Evolutionary conservation across 2,888 invertebrate genomes (phyloP).

Genomic region (Camponotus fellah): DNA sequence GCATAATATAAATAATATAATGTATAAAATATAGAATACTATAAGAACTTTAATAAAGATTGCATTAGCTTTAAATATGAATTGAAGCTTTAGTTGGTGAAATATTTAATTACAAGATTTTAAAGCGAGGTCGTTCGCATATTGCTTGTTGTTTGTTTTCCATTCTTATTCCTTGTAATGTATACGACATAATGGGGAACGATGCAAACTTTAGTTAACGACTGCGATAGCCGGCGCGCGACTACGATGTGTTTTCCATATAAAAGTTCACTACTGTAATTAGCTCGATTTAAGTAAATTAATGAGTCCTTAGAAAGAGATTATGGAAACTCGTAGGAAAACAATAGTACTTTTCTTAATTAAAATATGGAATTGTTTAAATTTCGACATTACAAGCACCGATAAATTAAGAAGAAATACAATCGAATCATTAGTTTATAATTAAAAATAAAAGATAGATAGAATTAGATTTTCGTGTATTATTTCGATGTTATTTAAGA

Average conservation of each 20-base stretch:
- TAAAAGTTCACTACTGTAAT: neutral
- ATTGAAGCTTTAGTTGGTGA: neutral
- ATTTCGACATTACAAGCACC: neutral
- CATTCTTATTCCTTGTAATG: neutral
- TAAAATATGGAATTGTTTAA: slow-evolving; percentile 8
- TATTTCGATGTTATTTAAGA: neutral
- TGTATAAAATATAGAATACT: neutral
- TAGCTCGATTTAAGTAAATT: neutral
- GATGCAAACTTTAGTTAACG: slow-evolving; percentile 7
- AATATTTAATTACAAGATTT: slow-evolving; percentile 11
- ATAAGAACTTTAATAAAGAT: neutral
- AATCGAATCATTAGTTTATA: neutral
- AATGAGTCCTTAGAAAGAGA: neutral
- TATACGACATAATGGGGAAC: neutral
- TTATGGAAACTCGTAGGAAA: neutral
- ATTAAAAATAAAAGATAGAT: neutral
- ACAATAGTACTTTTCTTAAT: neutral
- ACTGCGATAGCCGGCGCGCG: neutral
- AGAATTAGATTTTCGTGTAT: neutral
- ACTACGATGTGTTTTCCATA: neutral
- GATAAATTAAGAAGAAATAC: neutral
- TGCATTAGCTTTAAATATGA: neutral
- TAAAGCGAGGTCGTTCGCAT: neutral
- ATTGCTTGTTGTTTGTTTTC: neutral
- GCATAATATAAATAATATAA: neutral